Evolutionary conservation across 2,797 vertebrate species (phyloP).

Genomic region (Hybognathus amarus): DNA sequence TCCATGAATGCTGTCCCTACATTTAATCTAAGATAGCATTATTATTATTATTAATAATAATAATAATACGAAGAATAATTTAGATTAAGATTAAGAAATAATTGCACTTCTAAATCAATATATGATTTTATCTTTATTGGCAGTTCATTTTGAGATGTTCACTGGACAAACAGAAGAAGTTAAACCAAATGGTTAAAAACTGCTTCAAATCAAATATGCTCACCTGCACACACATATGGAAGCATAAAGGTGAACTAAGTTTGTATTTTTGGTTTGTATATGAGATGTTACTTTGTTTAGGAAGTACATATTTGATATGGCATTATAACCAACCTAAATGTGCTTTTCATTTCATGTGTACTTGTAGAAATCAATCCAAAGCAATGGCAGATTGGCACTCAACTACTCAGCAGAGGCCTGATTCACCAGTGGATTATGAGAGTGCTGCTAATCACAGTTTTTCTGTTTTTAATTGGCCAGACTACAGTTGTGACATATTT

Average conservation of each 20-base stretch:
- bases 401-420: background rate
- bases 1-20: background rate
- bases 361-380: slow-evolving; percentile 10
- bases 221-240: slow-evolving; percentile 12
- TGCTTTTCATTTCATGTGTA: slow-evolving; percentile 2
- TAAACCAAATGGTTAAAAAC: background rate
- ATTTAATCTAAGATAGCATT: background rate
- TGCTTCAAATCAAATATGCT: slow-evolving; percentile 11
- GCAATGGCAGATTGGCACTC: slow-evolving; percentile 10
- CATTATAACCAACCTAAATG: slow-evolving; percentile 1
- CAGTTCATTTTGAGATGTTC: background rate
- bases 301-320: background rate
- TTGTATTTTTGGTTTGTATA: background rate
- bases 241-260: slow-evolving; percentile 39
- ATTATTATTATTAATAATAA: background rate
- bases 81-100: background rate
- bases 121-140: slow-evolving; percentile 7
- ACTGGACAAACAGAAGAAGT: background rate
- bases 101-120: background rate
- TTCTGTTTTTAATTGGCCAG: slow-evolving; percentile 32
- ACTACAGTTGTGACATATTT: slow-evolving; percentile 16
- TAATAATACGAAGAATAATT: background rate
- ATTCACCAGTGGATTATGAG: slow-evolving; percentile 30
- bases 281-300: background rate
- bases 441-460: slow-evolving; percentile 39